Percentiles rank a stretch among this genome's conserved stretches.
Conservation (phyloP, 1,140 invertebrate genomes). For the Elymnias hypermnestra region DNA sequence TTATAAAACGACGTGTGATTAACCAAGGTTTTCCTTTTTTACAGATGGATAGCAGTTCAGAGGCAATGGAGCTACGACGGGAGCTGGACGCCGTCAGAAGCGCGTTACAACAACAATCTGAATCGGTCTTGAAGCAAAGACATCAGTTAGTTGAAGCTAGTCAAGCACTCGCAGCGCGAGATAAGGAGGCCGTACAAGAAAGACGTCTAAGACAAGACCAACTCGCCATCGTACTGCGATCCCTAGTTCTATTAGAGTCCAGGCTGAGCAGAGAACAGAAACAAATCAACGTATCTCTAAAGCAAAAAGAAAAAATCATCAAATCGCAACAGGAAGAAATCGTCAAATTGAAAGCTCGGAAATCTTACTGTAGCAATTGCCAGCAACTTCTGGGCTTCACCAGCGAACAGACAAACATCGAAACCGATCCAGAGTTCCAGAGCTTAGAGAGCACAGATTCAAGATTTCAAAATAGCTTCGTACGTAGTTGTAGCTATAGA, state of each 20-base stretch:
- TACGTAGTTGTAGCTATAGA: conserved; percentile 76
- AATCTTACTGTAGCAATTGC: conserved; percentile 77
- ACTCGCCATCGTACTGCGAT: conserved; percentile 80
- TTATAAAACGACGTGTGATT: no score
- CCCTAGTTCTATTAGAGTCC: conserved; percentile 82
- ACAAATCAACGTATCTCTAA: conserved; percentile 80
- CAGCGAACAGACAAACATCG: conserved; percentile 74
- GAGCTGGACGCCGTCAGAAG: conserved; percentile 80
- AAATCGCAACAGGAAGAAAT: conserved; percentile 83
- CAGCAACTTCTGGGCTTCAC: conserved; percentile 75
- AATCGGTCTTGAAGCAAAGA: conserved; percentile 77
- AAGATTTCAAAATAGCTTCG: conserved; percentile 71
- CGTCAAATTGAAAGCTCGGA: conserved; percentile 75
- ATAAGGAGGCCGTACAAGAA: conserved; percentile 78
- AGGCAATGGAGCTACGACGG: conserved; percentile 72
- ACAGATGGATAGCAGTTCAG: conserved; percentile 78
- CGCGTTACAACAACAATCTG: conserved; percentile 79
- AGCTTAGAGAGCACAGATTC: conserved; percentile 77
- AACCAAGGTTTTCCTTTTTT: conserved; percentile 50
- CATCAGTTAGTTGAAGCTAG: conserved; percentile 76
- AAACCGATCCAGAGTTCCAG: conserved; percentile 75
- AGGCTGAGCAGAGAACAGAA: conserved; percentile 85
- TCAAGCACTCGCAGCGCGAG: conserved; percentile 78
- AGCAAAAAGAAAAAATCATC: conserved; percentile 84
- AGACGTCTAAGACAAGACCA: conserved; percentile 80